Evolutionary conservation across 2,888 invertebrate species (phyloP), one percentile per base, ranked within the genome.

Genomic region (Drosophila anomalata): DNA sequence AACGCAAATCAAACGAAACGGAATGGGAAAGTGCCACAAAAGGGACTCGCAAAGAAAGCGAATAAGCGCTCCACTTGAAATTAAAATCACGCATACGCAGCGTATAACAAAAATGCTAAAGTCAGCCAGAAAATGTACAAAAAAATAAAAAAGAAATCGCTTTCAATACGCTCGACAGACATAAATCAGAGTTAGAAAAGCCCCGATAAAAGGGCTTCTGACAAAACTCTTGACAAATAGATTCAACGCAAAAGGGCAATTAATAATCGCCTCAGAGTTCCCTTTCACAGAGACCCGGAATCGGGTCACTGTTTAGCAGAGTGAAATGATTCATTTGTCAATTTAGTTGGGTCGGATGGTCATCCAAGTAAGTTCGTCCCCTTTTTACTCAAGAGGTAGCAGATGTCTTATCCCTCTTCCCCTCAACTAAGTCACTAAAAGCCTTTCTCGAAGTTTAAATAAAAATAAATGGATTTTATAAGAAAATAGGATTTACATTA

Each of bases 71-170:
- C 39, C n/a, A 65, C 57, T 81, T 74, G 59, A 83, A 83, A 80
- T 77, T 75, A 66, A 78, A 78, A 88, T 68, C 78, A 88, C 87
- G 88, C 87, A 88, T 80, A 83, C 76, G 76, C 73, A 33, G 26
- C 53, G 71, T 81, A 52, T 60, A 71, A 69, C 85, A 55, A 52
- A 42, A 66, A 42, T 66, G 65, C 50, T 31, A 53, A 44, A 55
- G 63, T 58, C 42, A 53, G 68, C 54, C 36, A 20, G n/a, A 42
- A 46, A 51, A 11, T 20, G 44, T 6, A 6, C 22, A 24, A 24
- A 31, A 51, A 67, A 56, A 42, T 52, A 58, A 50, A 68, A 67
- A 56, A 42, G 55, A 58, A 50, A 68, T 66, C 67, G 48, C 55
- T 63, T 70, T 70, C 73, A 70, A 70, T 70, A 72, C 65, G 73